Evolutionary conservation across 1,140 invertebrate species (phyloP).

Genomic region (Drosophila lowei): DNA sequence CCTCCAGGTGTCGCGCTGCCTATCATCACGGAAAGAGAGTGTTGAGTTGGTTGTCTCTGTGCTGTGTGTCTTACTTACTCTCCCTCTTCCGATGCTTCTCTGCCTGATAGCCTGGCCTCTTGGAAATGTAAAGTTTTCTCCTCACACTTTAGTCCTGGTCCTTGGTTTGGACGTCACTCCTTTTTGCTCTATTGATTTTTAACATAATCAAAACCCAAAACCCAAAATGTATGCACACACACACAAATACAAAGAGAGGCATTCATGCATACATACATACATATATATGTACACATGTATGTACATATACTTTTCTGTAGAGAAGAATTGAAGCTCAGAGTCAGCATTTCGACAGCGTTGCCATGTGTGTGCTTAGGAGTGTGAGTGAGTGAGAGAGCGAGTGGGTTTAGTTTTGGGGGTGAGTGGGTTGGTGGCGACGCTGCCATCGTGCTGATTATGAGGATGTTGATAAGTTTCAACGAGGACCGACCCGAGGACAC

Average conservation of each 20-base stretch:
- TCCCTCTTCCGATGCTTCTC: slow-evolving; percentile 3
- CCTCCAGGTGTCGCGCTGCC: slow-evolving; percentile 48
- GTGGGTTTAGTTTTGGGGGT: slow-evolving; percentile 15
- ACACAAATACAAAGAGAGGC: neutral
- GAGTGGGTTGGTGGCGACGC: slow-evolving; percentile 53
- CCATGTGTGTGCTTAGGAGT: slow-evolving; percentile 45
- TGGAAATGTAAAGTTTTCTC: slow-evolving; percentile 39
- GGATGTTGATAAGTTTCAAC: slow-evolving; percentile 80
- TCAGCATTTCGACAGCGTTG: slow-evolving; percentile 57
- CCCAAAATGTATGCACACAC: slow-evolving; percentile 70
- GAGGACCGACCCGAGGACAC: slow-evolving; percentile 52
- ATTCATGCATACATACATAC: slow-evolving; percentile 20
- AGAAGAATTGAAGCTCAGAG: slow-evolving; percentile 39
- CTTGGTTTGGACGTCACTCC: slow-evolving; percentile 61
- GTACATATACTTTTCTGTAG: slow-evolving; percentile 4
- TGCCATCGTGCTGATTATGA: slow-evolving; percentile 74
- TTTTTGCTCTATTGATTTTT: slow-evolving; percentile 83
- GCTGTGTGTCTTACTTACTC: slow-evolving; percentile 12
- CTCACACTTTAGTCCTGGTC: slow-evolving; percentile 9
- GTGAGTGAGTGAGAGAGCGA: slow-evolving; percentile 10
- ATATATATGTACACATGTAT: slow-evolving; percentile 24
- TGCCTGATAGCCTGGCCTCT: slow-evolving; percentile 1
- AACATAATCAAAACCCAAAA: slow-evolving; percentile 82
- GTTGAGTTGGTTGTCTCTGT: slow-evolving; percentile 47
- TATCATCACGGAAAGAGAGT: slow-evolving; percentile 62